Percentiles rank a stretch among this genome's conserved stretches.
These are phyloP conservation scores for Labrus mixtus DNA, from an alignment of 2,113 vertebrate genomes.

Conservation along the genomic window DNA sequence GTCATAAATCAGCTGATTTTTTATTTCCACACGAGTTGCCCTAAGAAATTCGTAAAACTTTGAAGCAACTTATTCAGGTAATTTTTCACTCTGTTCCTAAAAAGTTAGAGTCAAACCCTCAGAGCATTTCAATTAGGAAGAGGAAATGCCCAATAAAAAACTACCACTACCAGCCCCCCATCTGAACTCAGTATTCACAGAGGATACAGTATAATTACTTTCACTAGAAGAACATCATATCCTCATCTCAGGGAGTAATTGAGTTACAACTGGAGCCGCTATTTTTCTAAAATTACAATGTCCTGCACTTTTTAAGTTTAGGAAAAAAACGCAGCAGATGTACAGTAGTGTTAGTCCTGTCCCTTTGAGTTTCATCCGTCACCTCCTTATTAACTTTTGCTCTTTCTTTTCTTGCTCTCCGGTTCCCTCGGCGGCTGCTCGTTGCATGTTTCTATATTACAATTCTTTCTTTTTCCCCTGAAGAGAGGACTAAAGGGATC, in stretches of 20 bases:
- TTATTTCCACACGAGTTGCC: not conserved
- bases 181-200: conserved; percentile 34
- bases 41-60: conserved; percentile 14
- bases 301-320: conserved; percentile 36
- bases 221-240: conserved; percentile 46
- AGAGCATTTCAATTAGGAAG: conserved; percentile 29
- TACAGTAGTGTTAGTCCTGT: not conserved
- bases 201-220: conserved; percentile 43
- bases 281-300: conserved; percentile 48
- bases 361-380: conserved; percentile 50
- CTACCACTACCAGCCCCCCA: conserved; percentile 37
- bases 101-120: conserved; percentile 33
- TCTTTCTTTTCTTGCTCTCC: conserved; percentile 31
- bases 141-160: conserved; percentile 44
- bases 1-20: conserved; percentile 24
- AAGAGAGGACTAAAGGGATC: conserved; percentile 43
- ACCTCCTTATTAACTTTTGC: conserved; percentile 56
- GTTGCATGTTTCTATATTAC: conserved; percentile 32
- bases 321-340: conserved; percentile 16
- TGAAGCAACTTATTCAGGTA: conserved; percentile 9
- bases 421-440: conserved; percentile 17
- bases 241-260: conserved; percentile 47
- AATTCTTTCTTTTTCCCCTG: conserved; percentile 14
- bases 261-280: conserved; percentile 40
- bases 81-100: conserved; percentile 27